Conservation (phyloP, 2,888 invertebrate genomes). For the Lasioglossum marginatum region DNA sequence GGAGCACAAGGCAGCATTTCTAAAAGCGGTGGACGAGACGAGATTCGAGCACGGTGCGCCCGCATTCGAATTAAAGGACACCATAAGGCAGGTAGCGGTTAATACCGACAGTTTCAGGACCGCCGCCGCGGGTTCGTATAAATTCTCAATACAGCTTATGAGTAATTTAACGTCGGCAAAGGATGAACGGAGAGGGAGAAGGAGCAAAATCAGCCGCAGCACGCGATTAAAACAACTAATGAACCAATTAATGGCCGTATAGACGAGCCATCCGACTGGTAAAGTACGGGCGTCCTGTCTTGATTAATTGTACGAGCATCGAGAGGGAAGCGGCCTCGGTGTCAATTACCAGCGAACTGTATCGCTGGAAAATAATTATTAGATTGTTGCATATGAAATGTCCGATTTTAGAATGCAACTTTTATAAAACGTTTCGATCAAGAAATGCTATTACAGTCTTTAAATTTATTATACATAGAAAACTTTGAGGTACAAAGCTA, state of each 20-base stretch:
- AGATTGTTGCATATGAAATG: too few species aligned
- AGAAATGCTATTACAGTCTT: too few species aligned
- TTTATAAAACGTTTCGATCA: too few species aligned
- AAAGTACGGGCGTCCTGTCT: conserved; percentile 20
- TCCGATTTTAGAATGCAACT: too few species aligned
- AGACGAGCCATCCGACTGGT: not conserved
- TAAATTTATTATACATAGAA: too few species aligned
- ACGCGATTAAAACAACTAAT: conserved; percentile 32
- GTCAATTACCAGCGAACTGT: conserved; percentile 27
- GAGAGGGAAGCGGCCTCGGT: conserved; percentile 14
- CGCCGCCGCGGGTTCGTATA: conserved; percentile 59
- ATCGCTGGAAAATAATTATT: not conserved
- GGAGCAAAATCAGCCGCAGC: not conserved
- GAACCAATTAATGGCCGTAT: conserved; percentile 41
- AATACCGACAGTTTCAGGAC: conserved; percentile 79
- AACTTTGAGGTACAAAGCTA: too few species aligned
- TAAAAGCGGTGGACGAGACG: conserved; percentile 71
- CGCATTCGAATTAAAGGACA: conserved; percentile 71
- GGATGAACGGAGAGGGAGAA: not conserved
- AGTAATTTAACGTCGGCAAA: not conserved
- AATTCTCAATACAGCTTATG: conserved; percentile 18
- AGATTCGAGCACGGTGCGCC: conserved; percentile 71
- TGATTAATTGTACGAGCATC: conserved; percentile 29
- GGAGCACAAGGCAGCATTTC: conserved; percentile 71
- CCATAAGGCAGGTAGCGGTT: conserved; percentile 70